Percentiles rank a stretch among this genome's conserved stretches.
Evolutionary conservation across 2,113 vertebrate species (phyloP).

Genomic region (Lagenorhynchus albirostris): DNA sequence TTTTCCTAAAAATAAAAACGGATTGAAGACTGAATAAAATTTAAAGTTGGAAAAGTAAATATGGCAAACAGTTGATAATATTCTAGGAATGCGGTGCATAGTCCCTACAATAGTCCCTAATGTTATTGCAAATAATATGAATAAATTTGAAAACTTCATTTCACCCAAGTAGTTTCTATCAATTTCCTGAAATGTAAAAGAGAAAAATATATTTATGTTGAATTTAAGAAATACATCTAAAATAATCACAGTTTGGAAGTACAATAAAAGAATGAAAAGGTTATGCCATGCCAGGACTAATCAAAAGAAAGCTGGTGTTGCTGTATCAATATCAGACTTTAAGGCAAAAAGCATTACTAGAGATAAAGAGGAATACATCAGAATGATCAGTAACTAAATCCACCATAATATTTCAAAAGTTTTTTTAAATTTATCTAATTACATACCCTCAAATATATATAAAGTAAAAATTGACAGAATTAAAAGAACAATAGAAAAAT

Average conservation of each 20-base stretch:
- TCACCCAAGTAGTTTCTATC: neutral
- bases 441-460: neutral
- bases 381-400: neutral
- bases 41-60: neutral
- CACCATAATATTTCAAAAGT: neutral
- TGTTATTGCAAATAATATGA: neutral
- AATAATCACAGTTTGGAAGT: neutral
- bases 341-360: neutral
- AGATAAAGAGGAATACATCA: neutral
- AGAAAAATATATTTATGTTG: neutral
- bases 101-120: neutral
- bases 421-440: conserved; percentile 6
- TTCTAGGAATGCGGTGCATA: neutral
- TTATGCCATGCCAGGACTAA: neutral
- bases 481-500: neutral
- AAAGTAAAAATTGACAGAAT: neutral
- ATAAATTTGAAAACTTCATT: neutral
- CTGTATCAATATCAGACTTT: neutral
- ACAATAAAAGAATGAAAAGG: neutral
- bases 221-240: neutral
- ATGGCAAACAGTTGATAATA: neutral
- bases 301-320: neutral
- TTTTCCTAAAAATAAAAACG: conserved; percentile 14
- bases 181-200: neutral
- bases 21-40: conserved; percentile 1